Base-by-base conservation (phyloP, 2,888 invertebrate species). In the Ennomos erosarius region DNA sequence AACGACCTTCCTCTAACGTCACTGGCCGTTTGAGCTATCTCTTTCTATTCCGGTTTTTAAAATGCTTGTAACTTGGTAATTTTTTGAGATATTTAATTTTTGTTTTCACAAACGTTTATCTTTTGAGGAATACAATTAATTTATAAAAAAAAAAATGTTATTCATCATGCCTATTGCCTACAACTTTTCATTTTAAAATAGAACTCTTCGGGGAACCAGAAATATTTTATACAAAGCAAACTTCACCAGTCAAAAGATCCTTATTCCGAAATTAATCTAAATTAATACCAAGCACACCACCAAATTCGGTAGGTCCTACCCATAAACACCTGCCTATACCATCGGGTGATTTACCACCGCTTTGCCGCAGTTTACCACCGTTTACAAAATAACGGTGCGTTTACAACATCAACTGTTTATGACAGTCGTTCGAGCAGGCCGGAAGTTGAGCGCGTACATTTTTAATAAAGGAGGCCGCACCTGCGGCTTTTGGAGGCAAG, bases 381-480 rank as follows among this genome's bases (percentile, higher is more conserved):
- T 57, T 59, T 55, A 63, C 46, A 54, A 44, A 49, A 26, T 26
- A 26, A 26, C 26, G 26, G 26, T 26, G 26, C 62, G 66, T 68
- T 68, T 68, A 68, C 62, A 65, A 60, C 68, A 54, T 62, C 63
- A 54, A 8, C 47, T 11, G 49, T 66, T 66, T 68, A 68, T 53
- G 55, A 63, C 61, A 51, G 50, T 52, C 59, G 61, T 66, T 64
- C 50, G 55, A 51, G 62, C 57, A 60, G 62, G 64, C 59, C 59
- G 53, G 55, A 62, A 65, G 62, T 63, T 63, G 56, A 59, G 58
- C 62, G 52, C 66, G 57, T 81, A 73, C 74, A 81, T 81, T 81
- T 81, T 81, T 81, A 80, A 81, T 81, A 80, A 75, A 78, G 72
- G 75, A 72, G 78, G 77, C 73, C 65, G 72, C 85, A 85, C 84